These are phyloP conservation scores for Stenolophus ochropezus DNA, from an alignment of 2,888 invertebrate species.

Conservation along the genomic window DNA sequence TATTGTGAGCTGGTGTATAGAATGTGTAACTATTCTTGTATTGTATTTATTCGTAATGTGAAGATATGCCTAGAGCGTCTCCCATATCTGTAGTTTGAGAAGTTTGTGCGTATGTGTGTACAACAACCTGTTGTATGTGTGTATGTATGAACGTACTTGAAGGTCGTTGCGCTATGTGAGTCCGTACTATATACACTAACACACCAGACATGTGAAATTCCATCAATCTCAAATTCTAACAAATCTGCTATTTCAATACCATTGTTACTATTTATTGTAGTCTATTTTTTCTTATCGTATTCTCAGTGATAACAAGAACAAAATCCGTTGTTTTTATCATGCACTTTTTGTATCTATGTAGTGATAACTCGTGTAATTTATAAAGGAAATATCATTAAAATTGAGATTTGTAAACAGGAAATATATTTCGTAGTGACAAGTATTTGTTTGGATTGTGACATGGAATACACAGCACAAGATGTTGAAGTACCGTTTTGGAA, in stretches of 20 bases:
- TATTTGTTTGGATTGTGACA: background rate
- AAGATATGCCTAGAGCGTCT: background rate
- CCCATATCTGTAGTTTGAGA: background rate
- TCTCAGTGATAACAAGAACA: no score
- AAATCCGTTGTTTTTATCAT: no score
- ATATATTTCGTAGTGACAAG: background rate
- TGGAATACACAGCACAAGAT: background rate
- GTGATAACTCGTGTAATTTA: background rate
- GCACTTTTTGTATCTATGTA: background rate
- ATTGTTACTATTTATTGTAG: no score
- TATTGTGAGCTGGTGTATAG: no score
- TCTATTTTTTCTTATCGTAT: no score
- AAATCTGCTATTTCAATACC: no score
- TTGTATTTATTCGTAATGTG: no score
- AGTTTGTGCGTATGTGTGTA: background rate
- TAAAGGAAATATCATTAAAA: slow-evolving; percentile 11
- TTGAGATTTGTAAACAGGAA: background rate
- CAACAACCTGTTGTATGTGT: slow-evolving; percentile 17
- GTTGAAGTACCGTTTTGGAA: background rate
- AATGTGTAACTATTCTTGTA: no score
- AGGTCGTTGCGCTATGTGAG: slow-evolving; percentile 36
- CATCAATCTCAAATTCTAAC: no score
- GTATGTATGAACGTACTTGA: slow-evolving; percentile 27
- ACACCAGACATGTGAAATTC: background rate
- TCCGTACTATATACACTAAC: background rate